These are phyloP conservation scores for Caenorhabditis virilis DNA, from an alignment of 2,888 invertebrate genomes.

Conservation along the genomic window DNA sequence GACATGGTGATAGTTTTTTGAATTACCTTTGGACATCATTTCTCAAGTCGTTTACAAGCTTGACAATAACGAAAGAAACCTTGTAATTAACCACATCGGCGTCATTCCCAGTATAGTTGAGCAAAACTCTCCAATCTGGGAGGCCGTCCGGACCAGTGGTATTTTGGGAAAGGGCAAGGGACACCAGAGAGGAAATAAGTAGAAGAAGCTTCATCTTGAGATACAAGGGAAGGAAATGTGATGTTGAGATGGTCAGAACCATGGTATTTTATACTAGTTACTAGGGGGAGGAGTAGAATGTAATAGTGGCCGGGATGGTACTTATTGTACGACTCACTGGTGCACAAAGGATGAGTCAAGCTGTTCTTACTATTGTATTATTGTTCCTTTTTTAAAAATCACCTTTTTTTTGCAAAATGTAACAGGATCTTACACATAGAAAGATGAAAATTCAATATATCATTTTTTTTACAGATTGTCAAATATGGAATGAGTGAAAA, in stretches of 20 bases:
- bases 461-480: constrained; percentile 76
- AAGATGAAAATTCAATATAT: neutral
- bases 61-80: too few species aligned
- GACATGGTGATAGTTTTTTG: too few species aligned
- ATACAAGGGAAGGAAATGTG: neutral
- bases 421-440: neutral
- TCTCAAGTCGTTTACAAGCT: too few species aligned
- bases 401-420: neutral
- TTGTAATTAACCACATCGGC: too few species aligned
- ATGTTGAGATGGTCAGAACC: neutral
- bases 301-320: too few species aligned
- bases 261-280: neutral
- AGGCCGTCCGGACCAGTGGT: too few species aligned
- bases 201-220: neutral
- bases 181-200: neutral
- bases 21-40: too few species aligned
- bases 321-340: constrained; percentile 1
- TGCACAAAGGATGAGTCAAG: neutral
- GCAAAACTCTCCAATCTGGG: too few species aligned
- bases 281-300: neutral
- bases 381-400: neutral
- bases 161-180: neutral
- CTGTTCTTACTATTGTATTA: neutral
- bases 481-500: constrained; percentile 97
- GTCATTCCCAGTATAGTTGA: too few species aligned